Evolutionary conservation across 2,888 invertebrate genomes (phyloP).

Genomic region (Limenitis camilla): DNA sequence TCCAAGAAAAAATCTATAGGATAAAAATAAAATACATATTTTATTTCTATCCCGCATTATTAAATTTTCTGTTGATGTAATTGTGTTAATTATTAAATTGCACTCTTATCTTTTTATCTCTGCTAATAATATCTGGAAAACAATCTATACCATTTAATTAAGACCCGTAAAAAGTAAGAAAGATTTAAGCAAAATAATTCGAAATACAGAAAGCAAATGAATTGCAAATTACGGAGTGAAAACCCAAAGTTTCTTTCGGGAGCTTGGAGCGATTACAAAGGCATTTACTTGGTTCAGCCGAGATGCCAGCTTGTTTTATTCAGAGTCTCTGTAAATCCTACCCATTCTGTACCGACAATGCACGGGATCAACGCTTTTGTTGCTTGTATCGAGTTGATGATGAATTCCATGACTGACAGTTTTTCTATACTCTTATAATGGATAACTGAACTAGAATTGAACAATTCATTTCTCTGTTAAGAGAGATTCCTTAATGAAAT

Average conservation of each 20-base stretch:
- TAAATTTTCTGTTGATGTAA: too few species aligned
- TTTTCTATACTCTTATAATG: not conserved
- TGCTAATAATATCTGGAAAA: too few species aligned
- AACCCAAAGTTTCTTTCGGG: conserved; percentile 34
- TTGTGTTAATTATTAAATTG: too few species aligned
- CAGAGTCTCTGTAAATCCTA: conserved; percentile 57
- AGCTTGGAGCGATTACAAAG: conserved; percentile 50
- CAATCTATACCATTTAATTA: not conserved
- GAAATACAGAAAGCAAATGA: conserved; percentile 18
- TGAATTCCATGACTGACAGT: conserved; percentile 26
- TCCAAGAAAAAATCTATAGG: too few species aligned
- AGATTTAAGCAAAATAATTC: not conserved
- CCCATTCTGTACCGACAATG: conserved; percentile 61
- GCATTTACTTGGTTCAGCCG: conserved; percentile 49
- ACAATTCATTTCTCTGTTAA: too few species aligned
- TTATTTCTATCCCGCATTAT: too few species aligned
- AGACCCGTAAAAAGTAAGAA: not conserved
- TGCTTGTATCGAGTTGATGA: conserved; percentile 56
- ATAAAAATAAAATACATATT: too few species aligned
- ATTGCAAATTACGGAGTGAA: conserved; percentile 26
- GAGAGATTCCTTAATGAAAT: too few species aligned
- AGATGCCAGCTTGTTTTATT: conserved; percentile 59
- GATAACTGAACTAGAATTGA: too few species aligned
- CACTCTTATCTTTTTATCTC: too few species aligned
- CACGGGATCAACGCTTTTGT: conserved; percentile 56